These are phyloP conservation scores for Rhegmatorhina hoffmannsi DNA, from an alignment of 2,113 vertebrate species.

Conservation along the genomic window DNA sequence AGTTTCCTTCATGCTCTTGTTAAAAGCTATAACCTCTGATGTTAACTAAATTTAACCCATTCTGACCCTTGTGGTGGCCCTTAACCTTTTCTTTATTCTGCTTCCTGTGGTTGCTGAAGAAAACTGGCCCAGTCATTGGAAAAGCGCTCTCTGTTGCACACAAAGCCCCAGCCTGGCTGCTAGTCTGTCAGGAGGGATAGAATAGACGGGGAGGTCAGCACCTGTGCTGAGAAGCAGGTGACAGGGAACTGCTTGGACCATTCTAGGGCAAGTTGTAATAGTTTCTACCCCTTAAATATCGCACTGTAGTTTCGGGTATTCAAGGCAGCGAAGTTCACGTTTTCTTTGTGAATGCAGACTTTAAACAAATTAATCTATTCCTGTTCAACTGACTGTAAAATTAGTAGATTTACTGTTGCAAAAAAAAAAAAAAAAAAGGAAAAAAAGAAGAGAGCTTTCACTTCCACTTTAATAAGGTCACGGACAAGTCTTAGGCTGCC, in stretches of 20 bases:
- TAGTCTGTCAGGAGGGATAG: conserved; percentile 71
- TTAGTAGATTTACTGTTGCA: conserved; percentile 88
- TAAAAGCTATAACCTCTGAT: conserved; percentile 83
- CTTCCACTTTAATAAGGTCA: conserved; percentile 76
- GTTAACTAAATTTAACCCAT: conserved; percentile 83
- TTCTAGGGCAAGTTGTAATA: conserved; percentile 73
- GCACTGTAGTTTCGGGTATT: conserved; percentile 77
- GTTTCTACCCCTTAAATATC: conserved; percentile 72
- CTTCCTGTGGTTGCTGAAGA: conserved; percentile 78
- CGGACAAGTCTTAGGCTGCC: conserved; percentile 69
- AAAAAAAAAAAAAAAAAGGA: conserved; percentile 67
- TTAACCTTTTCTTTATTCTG: conserved; percentile 80
- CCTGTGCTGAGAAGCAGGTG: conserved; percentile 88
- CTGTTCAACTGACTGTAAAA: conserved; percentile 96
- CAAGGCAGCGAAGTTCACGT: conserved; percentile 86
- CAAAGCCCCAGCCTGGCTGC: conserved; percentile 76
- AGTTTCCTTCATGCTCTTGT: conserved; percentile 80
- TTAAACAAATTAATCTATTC: conserved; percentile 94
- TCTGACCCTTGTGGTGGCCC: conserved; percentile 76
- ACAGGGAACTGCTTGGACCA: conserved; percentile 72
- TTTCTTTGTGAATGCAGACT: conserved; percentile 84
- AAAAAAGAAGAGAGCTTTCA: conserved; percentile 64
- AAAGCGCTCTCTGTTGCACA: conserved; percentile 75
- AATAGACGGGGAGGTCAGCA: conserved; percentile 78
- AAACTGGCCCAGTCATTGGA: conserved; percentile 70